Percentiles rank a stretch among this genome's conserved stretches.
Conservation (phyloP, 2,797 vertebrate species). For the Xyrichtys novacula region DNA sequence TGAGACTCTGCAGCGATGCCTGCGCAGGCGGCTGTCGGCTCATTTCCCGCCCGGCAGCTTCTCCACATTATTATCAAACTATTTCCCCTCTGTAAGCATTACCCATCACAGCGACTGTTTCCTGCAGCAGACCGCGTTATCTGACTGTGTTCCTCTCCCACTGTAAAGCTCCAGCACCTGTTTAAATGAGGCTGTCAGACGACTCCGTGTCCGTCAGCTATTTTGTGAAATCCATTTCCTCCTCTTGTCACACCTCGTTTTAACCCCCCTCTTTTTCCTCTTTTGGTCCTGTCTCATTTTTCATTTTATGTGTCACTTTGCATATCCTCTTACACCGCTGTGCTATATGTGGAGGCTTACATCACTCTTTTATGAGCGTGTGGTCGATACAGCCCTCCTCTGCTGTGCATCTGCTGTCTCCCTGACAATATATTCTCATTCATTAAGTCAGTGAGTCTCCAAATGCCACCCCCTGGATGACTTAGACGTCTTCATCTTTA, state of each 20-base stretch:
- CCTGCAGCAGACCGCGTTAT: conserved; percentile 1
- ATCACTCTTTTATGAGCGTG: conserved; percentile 46
- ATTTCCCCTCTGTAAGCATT: conserved; percentile 35
- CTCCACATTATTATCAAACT: conserved; percentile 36
- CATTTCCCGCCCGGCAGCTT: conserved; percentile 30
- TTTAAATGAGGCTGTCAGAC: conserved; percentile 3
- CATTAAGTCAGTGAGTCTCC: conserved; percentile 3
- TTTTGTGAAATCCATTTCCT: conserved; percentile 25
- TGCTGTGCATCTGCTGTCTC: conserved; percentile 9
- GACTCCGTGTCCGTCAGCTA: background rate
- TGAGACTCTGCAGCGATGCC: conserved; percentile 12
- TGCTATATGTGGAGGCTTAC: conserved; percentile 28
- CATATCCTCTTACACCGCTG: conserved; percentile 44
- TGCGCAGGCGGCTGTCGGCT: conserved; percentile 33
- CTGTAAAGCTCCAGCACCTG: background rate
- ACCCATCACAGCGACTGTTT: background rate
- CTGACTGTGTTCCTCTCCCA: background rate
- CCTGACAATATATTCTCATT: conserved; percentile 20
- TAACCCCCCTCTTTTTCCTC: conserved; percentile 1
- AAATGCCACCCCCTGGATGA: no score
- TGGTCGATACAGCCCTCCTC: conserved; percentile 38
- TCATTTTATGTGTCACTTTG: conserved; percentile 36
- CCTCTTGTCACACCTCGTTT: conserved; percentile 28
- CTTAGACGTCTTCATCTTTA: no score
- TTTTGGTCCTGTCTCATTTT: conserved; percentile 15